Percentiles rank a stretch among this genome's conserved stretches.
These are phyloP conservation scores for Pheosia tremula DNA, from an alignment of 2,888 invertebrate species.

Conservation along the genomic window DNA sequence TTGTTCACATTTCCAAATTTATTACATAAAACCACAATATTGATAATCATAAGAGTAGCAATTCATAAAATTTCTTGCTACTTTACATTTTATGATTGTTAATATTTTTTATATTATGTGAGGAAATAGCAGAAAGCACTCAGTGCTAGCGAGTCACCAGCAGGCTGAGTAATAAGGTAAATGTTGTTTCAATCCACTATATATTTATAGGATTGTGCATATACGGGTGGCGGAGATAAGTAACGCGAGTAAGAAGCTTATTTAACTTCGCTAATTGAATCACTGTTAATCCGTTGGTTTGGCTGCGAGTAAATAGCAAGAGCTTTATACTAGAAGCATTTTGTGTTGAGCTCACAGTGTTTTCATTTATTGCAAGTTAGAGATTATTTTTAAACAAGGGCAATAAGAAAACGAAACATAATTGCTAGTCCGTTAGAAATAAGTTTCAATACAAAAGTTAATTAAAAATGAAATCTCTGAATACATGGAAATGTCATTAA, in stretches of 20 bases:
- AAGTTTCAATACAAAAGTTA: too few relatives aligned
- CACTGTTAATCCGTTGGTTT: constrained; percentile 20
- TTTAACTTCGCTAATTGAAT: constrained; percentile 31
- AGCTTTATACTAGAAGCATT: constrained; percentile 8
- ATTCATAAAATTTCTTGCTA: too few relatives aligned
- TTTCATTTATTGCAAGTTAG: neutral
- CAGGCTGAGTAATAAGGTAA: constrained; percentile 1
- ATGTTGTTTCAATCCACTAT: constrained; percentile 4
- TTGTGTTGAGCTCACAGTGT: neutral
- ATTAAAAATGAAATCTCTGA: too few relatives aligned
- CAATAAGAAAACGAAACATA: too few relatives aligned
- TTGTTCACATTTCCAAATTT: too few relatives aligned
- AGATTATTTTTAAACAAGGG: too few relatives aligned
- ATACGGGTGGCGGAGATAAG: constrained; percentile 11
- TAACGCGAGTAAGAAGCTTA: constrained; percentile 19
- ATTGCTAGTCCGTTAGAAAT: too few relatives aligned
- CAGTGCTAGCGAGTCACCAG: neutral
- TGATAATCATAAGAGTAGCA: too few relatives aligned
- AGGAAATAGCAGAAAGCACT: neutral
- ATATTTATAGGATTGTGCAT: constrained; percentile 12
- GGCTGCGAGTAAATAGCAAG: constrained; percentile 14
- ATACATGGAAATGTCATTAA: too few relatives aligned
- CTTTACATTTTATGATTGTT: too few relatives aligned
- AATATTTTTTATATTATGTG: neutral
- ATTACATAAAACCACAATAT: too few relatives aligned